Evolutionary conservation across 1,140 invertebrate genomes (phyloP), one percentile per base, ranked within the genome.

Genomic region (Leucophenga varia): DNA sequence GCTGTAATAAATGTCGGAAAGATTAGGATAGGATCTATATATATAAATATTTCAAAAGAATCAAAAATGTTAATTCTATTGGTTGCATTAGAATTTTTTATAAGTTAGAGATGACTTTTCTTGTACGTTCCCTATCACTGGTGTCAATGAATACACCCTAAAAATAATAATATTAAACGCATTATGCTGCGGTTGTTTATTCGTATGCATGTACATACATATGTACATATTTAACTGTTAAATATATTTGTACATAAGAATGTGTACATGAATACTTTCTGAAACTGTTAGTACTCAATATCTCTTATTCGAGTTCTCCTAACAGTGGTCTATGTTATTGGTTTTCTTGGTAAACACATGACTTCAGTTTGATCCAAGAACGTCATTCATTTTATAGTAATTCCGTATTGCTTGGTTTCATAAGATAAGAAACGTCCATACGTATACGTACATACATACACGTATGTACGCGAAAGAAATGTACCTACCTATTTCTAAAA

Each of bases 331-430:
- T 22, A 36, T 21, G 37, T 3, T 47, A 47, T 47, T 30, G 28
- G 43, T 18, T 43, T 18, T 28, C 32, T 18, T 49, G 22, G 44
- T 19, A n/a, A 40, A 38, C 46, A 13, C 38, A 41, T 31, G 42
- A 37, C 19, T 46, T 52, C 48, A 54, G 48, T 54, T 31, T 37
- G 52, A 42, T 43, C 28, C 38, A 32, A 50, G 48, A 46, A 28
- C 31, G 38, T 28, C 38, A 46, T n/a, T 37, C 34, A 46, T 21
- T 25, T n/a, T 22, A 30, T 46, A 42, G 48, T 46, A 22, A 42
- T 43, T 20, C 21, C 9, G 10, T 40, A 35, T 17, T 31, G 40
- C 34, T 42, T 31, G 32, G 18, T 16, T 20, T 41, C 45, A 47
- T 34, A 34, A 36, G 48, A 54, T 54, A 54, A 51, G 52, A 50